Evolutionary conservation across 2,888 invertebrate genomes (phyloP), one percentile per base, ranked within the genome.

Genomic region (Calameuta filiformis): DNA sequence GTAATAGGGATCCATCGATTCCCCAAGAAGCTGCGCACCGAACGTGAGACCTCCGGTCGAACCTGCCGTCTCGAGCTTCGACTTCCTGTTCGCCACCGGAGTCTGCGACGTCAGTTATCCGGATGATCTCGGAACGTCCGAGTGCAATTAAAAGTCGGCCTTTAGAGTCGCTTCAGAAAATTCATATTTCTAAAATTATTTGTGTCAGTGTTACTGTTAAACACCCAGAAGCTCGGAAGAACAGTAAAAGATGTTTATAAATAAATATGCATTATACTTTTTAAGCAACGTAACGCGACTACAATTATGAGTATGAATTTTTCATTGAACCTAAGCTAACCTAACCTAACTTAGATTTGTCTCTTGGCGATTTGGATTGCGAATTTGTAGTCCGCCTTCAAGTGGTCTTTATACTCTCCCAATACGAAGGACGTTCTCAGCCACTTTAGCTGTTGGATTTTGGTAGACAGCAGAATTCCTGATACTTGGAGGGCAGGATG

Each of bases 31-130:
- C 23, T 56, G 23, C 23, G 23, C 23, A 56, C 23, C 9, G 71
- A 33, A 9, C 71, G 31, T 9, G 73, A 35, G 71, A 88, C 87
- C 88, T 89, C 87, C 80, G 77, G 79, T 34, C 69, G 76, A 30
- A 74, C 81, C 86, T 89, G 83, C 81, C 85, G 82, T 74, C 89
- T 88, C 88, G 83, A 81, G 77, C 81, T 77, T 68, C 11, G 69
- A 84, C 85, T 89, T 89, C 87, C 89, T 87, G 86, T 81, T 84
- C 84, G 6, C 23, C 40, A 23, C 6, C 23, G 23, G 23, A 23
- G 23, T 6, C 15, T 1, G 9, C 6, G 1, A 56, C 23, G 23
- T 15, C 15, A 23, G 23, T 56, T 23, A 23, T 56, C 40, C 40
- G 9, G 15, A 56, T 56, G 23, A 56, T 56, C 40, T 56, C 40